Conservation (phyloP, 2,113 vertebrate species). For the Gadus macrocephalus region DNA sequence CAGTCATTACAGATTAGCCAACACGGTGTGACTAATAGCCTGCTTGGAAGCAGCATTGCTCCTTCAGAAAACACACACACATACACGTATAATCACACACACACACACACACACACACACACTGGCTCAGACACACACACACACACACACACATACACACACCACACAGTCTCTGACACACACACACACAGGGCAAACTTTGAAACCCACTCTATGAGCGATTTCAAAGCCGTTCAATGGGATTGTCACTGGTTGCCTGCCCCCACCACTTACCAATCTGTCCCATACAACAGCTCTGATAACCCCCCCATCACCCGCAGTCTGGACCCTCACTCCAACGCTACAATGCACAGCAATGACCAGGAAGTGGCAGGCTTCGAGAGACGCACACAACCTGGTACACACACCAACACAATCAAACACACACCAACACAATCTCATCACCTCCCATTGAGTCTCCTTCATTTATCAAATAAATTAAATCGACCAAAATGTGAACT, state of each 20-base stretch:
- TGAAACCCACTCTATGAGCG: conserved; percentile 55
- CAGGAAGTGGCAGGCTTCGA: too few species aligned
- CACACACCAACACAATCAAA: too few species aligned
- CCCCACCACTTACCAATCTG: conserved; percentile 53
- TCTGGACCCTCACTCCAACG: background rate
- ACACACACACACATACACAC: too few species aligned
- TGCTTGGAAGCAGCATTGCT: conserved; percentile 51
- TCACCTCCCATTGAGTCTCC: too few species aligned
- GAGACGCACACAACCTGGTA: background rate
- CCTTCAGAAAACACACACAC: conserved; percentile 39
- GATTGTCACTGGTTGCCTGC: conserved; percentile 45
- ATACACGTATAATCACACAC: conserved; percentile 51
- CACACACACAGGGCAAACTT: conserved; percentile 38
- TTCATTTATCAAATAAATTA: too few species aligned
- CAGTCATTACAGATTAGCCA: conserved; percentile 70
- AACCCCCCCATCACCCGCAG: conserved; percentile 42
- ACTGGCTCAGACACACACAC: too few species aligned
- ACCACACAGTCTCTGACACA: too few species aligned
- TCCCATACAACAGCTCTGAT: conserved; percentile 45
- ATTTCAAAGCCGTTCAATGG: conserved; percentile 55
- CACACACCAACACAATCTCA: too few species aligned
- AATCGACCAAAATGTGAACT: too few species aligned
- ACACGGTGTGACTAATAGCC: conserved; percentile 63
- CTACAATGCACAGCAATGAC: too few species aligned
- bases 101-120: conserved; percentile 30